These are phyloP conservation scores for Hycleus phaleratus DNA, from an alignment of 1,140 invertebrate species.

Conservation along the genomic window DNA sequence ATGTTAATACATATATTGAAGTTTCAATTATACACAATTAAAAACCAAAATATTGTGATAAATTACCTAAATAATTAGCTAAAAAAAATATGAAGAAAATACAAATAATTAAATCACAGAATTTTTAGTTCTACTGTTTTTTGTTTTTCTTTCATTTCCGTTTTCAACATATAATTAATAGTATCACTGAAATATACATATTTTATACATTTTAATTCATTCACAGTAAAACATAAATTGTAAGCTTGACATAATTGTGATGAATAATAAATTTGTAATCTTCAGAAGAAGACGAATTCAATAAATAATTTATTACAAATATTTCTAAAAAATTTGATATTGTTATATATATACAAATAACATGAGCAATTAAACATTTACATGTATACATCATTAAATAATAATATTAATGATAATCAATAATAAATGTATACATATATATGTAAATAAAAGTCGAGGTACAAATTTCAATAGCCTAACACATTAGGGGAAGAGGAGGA, in stretches of 20 bases:
- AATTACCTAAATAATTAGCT: slow-evolving; percentile 21
- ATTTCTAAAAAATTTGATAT: slow-evolving; percentile 17
- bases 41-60: slow-evolving; percentile 21
- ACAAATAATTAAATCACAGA: slow-evolving; percentile 31
- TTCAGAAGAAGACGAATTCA: background rate
- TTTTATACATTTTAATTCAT: slow-evolving; percentile 11
- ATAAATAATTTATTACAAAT: slow-evolving; percentile 22
- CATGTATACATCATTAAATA: background rate
- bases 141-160: background rate
- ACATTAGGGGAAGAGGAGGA: background rate
- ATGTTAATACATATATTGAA: slow-evolving; percentile 20
- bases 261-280: no score
- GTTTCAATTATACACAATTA: slow-evolving; percentile 20
- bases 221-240: slow-evolving; percentile 10
- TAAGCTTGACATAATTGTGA: slow-evolving; percentile 6
- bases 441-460: slow-evolving; percentile 14
- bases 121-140: slow-evolving; percentile 18
- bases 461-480: slow-evolving; percentile 6
- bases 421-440: background rate
- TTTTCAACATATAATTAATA: background rate
- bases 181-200: slow-evolving; percentile 13
- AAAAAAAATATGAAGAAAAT: slow-evolving; percentile 21
- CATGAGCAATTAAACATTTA: slow-evolving; percentile 3
- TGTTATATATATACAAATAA: slow-evolving; percentile 3
- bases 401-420: background rate